These are phyloP conservation scores for Atta texana DNA, from an alignment of 1,140 invertebrate genomes.

Conservation along the genomic window DNA sequence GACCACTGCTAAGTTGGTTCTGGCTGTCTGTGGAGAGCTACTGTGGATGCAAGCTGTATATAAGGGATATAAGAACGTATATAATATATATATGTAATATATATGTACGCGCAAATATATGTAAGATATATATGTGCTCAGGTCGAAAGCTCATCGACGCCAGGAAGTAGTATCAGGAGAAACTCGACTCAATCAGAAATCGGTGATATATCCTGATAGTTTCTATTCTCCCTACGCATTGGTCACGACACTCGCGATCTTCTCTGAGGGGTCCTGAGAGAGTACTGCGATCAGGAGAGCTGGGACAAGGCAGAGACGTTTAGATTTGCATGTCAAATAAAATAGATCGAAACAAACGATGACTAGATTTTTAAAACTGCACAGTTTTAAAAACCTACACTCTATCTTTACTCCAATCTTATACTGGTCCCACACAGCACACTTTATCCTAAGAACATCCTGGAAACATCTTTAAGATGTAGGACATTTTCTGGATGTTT, in stretches of 20 bases:
- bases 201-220: not conserved
- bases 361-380: not conserved
- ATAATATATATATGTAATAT: conserved; percentile 35
- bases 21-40: conserved; percentile 66
- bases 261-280: conserved; percentile 1
- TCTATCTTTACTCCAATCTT: not conserved
- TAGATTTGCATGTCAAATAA: conserved; percentile 10
- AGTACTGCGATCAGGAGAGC: not conserved
- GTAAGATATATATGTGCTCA: conserved; percentile 29
- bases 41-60: conserved; percentile 55
- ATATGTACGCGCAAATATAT: conserved; percentile 20
- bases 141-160: conserved; percentile 32
- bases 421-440: too few species aligned
- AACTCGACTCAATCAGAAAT: conserved; percentile 25
- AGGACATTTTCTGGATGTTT: too few species aligned
- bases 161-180: conserved; percentile 17
- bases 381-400: too few species aligned
- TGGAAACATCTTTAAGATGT: too few species aligned
- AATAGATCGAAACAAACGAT: not conserved
- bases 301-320: not conserved
- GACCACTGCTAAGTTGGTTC: conserved; percentile 83
- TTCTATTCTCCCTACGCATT: conserved; percentile 47
- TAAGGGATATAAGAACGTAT: conserved; percentile 28
- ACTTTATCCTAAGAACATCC: too few species aligned
- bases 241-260: conserved; percentile 61